Conservation (phyloP, 2,797 vertebrate species). For the Pseudochaenichthys georgianus region DNA sequence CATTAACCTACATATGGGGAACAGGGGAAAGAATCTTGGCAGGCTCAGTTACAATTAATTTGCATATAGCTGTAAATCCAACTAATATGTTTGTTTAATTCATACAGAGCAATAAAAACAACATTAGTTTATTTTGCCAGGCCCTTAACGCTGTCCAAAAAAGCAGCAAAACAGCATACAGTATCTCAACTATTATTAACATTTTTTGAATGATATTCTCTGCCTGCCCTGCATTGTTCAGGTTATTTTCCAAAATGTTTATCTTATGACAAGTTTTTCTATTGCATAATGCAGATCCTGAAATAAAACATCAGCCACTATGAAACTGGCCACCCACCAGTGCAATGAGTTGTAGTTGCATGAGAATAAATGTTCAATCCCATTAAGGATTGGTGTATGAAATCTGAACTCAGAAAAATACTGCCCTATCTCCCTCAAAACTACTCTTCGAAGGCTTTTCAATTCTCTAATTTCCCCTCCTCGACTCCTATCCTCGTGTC, state of each 20-base stretch:
- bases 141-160: background rate
- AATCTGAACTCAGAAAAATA: constrained; percentile 47
- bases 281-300: background rate
- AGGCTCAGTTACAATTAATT: background rate
- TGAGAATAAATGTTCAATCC: constrained; percentile 26
- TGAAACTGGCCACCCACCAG: background rate
- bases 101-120: background rate
- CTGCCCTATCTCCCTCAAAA: constrained; percentile 27
- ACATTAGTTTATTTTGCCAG: background rate
- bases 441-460: too few species aligned
- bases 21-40: accelerated
- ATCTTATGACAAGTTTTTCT: background rate
- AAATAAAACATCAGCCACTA: background rate
- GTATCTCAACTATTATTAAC: background rate
- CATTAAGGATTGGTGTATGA: constrained; percentile 25
- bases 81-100: background rate
- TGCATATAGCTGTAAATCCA: too few species aligned
- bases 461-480: too few species aligned
- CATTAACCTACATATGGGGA: background rate
- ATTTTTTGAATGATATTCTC: background rate
- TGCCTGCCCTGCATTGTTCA: background rate
- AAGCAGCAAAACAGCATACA: background rate
- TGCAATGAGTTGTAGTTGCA: constrained; percentile 3
- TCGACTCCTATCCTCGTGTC: too few species aligned
- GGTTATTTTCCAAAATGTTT: background rate